Evolutionary conservation across 2,113 vertebrate species (phyloP), one percentile per base, ranked within the genome.

Genomic region (Nibea albiflora): DNA sequence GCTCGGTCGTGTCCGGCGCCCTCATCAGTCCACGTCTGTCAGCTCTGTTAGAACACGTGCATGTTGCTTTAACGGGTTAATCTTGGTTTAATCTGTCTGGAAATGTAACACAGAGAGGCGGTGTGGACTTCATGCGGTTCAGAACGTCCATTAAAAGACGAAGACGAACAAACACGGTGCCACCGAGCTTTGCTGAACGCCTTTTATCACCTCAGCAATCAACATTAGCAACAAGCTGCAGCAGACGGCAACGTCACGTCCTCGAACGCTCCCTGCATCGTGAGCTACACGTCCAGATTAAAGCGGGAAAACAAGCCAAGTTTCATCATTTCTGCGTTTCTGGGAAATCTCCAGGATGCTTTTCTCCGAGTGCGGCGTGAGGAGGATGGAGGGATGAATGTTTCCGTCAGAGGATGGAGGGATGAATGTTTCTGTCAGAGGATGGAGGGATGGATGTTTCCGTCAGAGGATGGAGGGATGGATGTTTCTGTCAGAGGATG

Each of bases 391-490:
- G 24, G 62, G 83, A 85, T 74, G 74, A 87, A 81, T 61, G 82
- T 58, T 68, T 56, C 66, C 68, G 81, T 84, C 82, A 88, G 39
- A 70, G 35, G 53, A 73, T 35, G 80, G 47, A 83, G 76, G 56
- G 47, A 35, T 67, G 78, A n/a, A n/a, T 22, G 71, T 73, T 87
- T 69, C 73, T 84, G 78, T 88, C 47, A 63, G 88, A 83, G 84
- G 72, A 73, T 28, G 74, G 80, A 87, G 75, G 85, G 83, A n/a
- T n/a, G n/a, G n/a, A n/a, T n/a, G n/a, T n/a, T n/a, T n/a, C n/a
- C n/a, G n/a, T n/a, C n/a, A 63, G 86, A 82, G 88, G 88, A 85
- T 78, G 84, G 90, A 85, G 78, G 77, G 58, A 86, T 57, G 78
- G 8, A 39, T n/a, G n/a, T n/a, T n/a, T n/a, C n/a, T n/a, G n/a